These are phyloP conservation scores for Hydropsyche betteni DNA, from an alignment of 2,888 invertebrate genomes.

Conservation along the genomic window DNA sequence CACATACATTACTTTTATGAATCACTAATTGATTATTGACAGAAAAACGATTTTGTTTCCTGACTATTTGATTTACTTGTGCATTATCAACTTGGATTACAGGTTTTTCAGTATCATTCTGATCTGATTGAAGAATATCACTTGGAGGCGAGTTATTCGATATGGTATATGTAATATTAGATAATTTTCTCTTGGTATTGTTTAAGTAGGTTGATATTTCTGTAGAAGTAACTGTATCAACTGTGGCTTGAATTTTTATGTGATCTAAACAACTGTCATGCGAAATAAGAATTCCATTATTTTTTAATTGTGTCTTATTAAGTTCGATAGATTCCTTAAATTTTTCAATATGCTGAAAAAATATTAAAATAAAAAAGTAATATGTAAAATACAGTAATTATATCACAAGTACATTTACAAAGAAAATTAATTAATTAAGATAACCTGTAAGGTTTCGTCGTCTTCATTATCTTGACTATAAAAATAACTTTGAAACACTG, in stretches of 20 bases:
- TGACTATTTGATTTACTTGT: not conserved
- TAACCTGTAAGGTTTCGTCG: conserved; percentile 18
- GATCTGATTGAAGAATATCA: not conserved
- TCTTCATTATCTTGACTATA: conserved; percentile 41
- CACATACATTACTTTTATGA: conserved; percentile 10
- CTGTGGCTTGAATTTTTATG: conserved; percentile 40
- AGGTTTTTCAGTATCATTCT: not conserved
- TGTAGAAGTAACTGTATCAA: not conserved
- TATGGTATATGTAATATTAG: too few relatives aligned
- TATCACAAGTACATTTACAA: too few relatives aligned
- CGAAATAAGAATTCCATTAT: conserved; percentile 56
- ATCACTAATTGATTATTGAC: not conserved
- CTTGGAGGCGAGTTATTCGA: not conserved
- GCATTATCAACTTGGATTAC: not conserved
- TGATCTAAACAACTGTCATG: conserved; percentile 40
- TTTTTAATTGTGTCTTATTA: conserved; percentile 58
- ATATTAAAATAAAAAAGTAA: too few relatives aligned
- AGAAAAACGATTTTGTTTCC: not conserved
- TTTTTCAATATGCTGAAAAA: conserved; percentile 59
- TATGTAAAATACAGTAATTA: too few relatives aligned
- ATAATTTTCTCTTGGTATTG: not conserved
- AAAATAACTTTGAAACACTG: conserved; percentile 39
- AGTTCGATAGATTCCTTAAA: conserved; percentile 57
- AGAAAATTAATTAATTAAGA: not conserved
- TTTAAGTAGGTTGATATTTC: conserved; percentile 54